Evolutionary conservation across 1,140 invertebrate species (phyloP).

Genomic region (Drosophila prosaltans): DNA sequence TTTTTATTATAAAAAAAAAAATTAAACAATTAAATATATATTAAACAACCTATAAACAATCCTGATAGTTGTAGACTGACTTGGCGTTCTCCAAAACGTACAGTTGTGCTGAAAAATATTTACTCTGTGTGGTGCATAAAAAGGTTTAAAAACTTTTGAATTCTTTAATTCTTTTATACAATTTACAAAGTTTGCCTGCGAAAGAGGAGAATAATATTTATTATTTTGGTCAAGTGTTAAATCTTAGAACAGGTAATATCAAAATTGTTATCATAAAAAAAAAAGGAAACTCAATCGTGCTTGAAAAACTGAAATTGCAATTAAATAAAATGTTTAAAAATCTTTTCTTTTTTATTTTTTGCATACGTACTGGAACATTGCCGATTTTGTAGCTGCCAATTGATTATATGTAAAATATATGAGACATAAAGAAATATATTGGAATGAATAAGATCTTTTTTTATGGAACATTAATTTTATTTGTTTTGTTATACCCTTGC

Average conservation of each 20-base stretch:
- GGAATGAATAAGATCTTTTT: constrained; percentile 24
- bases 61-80: constrained; percentile 32
- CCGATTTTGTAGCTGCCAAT: constrained; percentile 69
- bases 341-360: constrained; percentile 25
- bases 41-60: constrained; percentile 62
- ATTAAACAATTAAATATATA: constrained; percentile 33
- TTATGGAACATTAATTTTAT: constrained; percentile 3
- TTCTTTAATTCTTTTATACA: constrained; percentile 24
- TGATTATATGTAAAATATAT: constrained; percentile 19
- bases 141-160: constrained; percentile 57
- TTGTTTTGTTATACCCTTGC: constrained; percentile 15
- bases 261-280: constrained; percentile 26
- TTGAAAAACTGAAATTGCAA: constrained; percentile 46
- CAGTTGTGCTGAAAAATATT: constrained; percentile 70
- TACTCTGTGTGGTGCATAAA: constrained; percentile 61
- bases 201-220: constrained; percentile 49
- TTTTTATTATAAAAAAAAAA: constrained; percentile 15
- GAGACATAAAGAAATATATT: constrained; percentile 26
- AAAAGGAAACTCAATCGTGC: constrained; percentile 44
- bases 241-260: not conserved
- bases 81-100: constrained; percentile 27
- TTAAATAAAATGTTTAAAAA: constrained; percentile 35
- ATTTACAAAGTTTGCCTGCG: constrained; percentile 77
- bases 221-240: constrained; percentile 36
- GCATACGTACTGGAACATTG: constrained; percentile 64